phyloP scores from a whole-genome alignment of 2,797 vertebrate genomes.

The Pyrocephalus nanus region DNA sequence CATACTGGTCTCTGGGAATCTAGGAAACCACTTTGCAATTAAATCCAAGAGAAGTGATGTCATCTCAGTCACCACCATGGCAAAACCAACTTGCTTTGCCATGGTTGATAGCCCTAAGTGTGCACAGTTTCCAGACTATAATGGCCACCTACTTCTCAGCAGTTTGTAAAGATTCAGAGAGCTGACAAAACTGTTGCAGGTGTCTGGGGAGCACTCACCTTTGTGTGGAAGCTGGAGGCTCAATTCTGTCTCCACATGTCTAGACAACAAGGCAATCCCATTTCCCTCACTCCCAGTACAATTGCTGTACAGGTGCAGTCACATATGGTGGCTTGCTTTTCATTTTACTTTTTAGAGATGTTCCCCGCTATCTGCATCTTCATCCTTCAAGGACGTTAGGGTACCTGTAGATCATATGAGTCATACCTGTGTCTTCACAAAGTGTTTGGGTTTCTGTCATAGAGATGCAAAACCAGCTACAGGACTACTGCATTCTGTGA shows the following conservation, averaged over 20 bases:
- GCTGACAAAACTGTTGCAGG: background rate
- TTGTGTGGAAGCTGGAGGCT: background rate
- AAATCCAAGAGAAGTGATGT: background rate
- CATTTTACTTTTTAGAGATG: background rate
- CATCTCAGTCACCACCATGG: background rate
- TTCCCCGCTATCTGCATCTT: background rate
- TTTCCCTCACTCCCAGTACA: background rate
- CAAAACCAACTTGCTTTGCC: background rate
- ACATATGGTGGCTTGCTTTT: background rate
- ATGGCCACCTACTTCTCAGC: background rate
- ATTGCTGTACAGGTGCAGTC: background rate
- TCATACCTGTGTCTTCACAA: background rate
- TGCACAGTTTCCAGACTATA: background rate
- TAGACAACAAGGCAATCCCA: background rate
- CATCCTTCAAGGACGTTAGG: background rate
- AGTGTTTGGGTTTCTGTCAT: background rate
- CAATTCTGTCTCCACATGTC: accelerated
- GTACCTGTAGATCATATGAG: background rate
- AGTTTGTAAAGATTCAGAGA: background rate
- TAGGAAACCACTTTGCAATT: background rate
- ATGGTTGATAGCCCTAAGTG: background rate
- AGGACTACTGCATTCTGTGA: background rate
- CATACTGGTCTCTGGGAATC: background rate
- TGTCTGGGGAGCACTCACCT: background rate
- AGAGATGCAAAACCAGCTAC: background rate